Evolutionary conservation across 2,113 vertebrate species (phyloP).

Genomic region (Oryzias javanicus): DNA sequence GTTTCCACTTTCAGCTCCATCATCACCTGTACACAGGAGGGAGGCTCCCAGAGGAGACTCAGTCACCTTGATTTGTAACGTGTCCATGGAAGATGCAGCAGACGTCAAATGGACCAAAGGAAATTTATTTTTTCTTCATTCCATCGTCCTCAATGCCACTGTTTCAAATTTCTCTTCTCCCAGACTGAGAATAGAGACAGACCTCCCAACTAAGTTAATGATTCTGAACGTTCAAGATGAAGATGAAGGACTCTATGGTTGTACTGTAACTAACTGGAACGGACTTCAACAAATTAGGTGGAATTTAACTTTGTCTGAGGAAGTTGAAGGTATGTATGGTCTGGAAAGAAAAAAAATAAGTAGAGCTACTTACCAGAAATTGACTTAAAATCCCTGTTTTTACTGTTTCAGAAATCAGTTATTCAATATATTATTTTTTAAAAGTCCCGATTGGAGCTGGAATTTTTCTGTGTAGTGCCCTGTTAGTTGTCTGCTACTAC

Average conservation of each 20-base stretch:
- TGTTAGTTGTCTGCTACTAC: constrained; percentile 11
- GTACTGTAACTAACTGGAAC: accelerated
- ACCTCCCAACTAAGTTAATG: background rate
- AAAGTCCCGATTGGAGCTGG: background rate
- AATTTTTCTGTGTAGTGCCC: constrained; percentile 11
- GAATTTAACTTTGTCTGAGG: constrained; percentile 32
- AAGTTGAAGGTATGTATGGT: constrained; percentile 19
- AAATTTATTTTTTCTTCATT: accelerated
- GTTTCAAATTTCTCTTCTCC: constrained; percentile 25
- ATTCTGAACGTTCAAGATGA: constrained; percentile 24
- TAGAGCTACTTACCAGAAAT: too few species aligned
- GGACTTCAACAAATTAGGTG: accelerated
- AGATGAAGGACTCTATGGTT: constrained; percentile 37
- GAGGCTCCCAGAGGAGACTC: constrained; percentile 17
- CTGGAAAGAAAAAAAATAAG: background rate
- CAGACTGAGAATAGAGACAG: background rate
- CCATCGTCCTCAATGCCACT: accelerated
- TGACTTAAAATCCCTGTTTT: background rate
- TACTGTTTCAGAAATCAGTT: background rate
- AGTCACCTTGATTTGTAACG: constrained; percentile 15
- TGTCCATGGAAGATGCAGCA: accelerated
- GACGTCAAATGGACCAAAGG: constrained; percentile 17
- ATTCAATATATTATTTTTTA: background rate
- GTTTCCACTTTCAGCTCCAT: accelerated
- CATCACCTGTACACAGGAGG: accelerated